A percentile compares a stretch with the other conserved stretches of the same genome.
phyloP scores from a whole-genome alignment of 2,113 vertebrate species.

The Zapus hudsonius region DNA sequence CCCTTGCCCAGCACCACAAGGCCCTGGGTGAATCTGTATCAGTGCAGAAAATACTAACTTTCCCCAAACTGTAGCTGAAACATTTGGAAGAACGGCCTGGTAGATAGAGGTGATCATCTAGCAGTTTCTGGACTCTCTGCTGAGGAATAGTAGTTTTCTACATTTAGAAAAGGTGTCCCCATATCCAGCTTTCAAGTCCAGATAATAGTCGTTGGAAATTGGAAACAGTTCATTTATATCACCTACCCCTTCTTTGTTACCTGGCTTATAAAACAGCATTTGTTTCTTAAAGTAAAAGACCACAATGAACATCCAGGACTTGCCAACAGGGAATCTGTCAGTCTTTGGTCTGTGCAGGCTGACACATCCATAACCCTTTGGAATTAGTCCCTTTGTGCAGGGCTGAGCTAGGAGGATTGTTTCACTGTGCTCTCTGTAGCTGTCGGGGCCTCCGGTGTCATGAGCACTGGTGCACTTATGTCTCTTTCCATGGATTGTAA shows the following conservation, averaged over 20 bases:
- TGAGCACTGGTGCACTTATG: constrained; percentile 14
- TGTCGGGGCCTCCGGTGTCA: constrained; percentile 28
- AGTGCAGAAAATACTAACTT: not conserved
- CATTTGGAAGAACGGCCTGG: constrained; percentile 46
- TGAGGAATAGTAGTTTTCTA: constrained; percentile 66
- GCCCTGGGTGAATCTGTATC: not conserved
- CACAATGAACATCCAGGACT: constrained; percentile 63
- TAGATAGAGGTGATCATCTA: constrained; percentile 38
- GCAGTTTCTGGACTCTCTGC: constrained; percentile 45
- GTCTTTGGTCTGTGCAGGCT: constrained; percentile 48
- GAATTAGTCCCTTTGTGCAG: constrained; percentile 62
- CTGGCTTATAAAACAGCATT: constrained; percentile 68
- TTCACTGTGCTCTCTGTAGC: not conserved
- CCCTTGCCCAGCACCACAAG: not conserved
- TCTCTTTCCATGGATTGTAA: constrained; percentile 56
- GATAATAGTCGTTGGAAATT: constrained; percentile 67
- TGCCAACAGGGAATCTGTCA: constrained; percentile 61
- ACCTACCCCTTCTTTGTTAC: constrained; percentile 74
- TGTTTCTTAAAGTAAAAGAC: constrained; percentile 76
- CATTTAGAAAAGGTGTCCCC: constrained; percentile 58
- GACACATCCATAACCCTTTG: constrained; percentile 57
- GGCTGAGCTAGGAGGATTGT: no score
- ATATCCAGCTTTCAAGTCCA: constrained; percentile 65
- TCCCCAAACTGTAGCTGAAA: constrained; percentile 15
- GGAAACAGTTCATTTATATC: constrained; percentile 71